A percentile compares a stretch with the other conserved stretches of the same genome.
phyloP scores from a whole-genome alignment of 37 sponge, comb jelly and placozoan genomes.

The Hormiphora californensis region DNA sequence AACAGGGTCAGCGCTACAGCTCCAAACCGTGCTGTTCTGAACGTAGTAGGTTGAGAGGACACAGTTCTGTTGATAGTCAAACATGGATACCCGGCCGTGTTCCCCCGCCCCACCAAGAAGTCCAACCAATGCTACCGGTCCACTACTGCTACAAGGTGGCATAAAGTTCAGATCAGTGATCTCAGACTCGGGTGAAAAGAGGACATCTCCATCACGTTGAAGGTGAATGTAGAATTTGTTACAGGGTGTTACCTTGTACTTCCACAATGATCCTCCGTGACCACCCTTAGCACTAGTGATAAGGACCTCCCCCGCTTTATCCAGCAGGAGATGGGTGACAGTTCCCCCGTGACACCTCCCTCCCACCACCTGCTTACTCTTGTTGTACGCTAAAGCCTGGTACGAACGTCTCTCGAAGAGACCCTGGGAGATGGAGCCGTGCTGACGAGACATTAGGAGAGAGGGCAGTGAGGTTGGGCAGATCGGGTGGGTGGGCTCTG shows the following conservation, averaged over 20 bases:
- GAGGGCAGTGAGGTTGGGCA: neutral
- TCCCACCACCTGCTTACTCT: neutral
- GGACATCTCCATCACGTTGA: neutral
- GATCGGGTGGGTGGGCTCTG: no score
- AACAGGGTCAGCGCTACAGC: neutral
- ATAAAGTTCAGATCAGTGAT: slow-evolving; percentile 7
- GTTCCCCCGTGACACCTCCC: neutral
- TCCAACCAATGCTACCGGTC: neutral
- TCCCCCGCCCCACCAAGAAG: slow-evolving; percentile 10
- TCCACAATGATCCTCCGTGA: slow-evolving; percentile 2
- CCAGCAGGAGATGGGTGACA: neutral
- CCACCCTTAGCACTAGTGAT: neutral
- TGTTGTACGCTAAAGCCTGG: neutral
- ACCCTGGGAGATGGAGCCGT: neutral
- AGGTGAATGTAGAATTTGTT: slow-evolving; percentile 36
- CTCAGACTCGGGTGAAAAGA: neutral
- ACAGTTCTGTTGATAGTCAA: neutral
- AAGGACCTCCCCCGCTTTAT: neutral
- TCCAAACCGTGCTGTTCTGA: neutral
- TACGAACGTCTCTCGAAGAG: neutral
- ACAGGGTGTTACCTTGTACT: neutral
- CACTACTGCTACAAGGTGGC: neutral
- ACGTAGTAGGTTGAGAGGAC: slow-evolving; percentile 32
- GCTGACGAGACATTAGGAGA: neutral
- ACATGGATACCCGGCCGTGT: slow-evolving; percentile 19